These are phyloP conservation scores for Chondrilla cf. caribensis DNA, from an alignment of 37 sponge, comb jelly and placozoan genomes.

Conservation along the genomic window DNA sequence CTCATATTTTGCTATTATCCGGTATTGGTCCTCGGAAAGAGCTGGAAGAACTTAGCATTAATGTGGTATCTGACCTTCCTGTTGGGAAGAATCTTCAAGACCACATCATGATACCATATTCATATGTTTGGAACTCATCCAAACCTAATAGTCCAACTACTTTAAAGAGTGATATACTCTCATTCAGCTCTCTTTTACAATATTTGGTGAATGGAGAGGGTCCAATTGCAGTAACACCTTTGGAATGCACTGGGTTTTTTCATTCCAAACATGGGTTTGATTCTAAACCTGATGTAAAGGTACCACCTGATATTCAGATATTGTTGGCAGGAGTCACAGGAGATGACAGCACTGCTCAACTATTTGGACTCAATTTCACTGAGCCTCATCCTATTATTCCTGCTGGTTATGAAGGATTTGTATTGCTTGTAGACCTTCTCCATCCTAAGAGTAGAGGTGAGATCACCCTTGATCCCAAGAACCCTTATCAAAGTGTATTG, in stretches of 20 bases:
- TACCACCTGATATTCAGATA: slow-evolving; percentile 52
- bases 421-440: slow-evolving; percentile 26
- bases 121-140: not conserved
- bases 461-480: slow-evolving; percentile 26
- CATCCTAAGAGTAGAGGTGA: slow-evolving; percentile 68
- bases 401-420: not conserved
- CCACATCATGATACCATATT: slow-evolving; percentile 18
- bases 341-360: not conserved
- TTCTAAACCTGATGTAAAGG: not conserved
- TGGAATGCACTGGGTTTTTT: slow-evolving; percentile 46
- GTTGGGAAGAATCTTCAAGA: slow-evolving; percentile 55
- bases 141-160: not conserved
- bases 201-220: slow-evolving; percentile 37
- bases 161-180: not conserved
- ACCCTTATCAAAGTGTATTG: slow-evolving; percentile 43
- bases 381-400: not conserved
- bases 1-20: slow-evolving; percentile 46
- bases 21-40: slow-evolving; percentile 52
- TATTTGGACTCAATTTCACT: not conserved
- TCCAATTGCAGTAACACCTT: slow-evolving; percentile 24
- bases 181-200: slow-evolving; percentile 16
- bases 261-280: slow-evolving; percentile 20
- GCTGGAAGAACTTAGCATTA: not conserved
- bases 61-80: slow-evolving; percentile 25
- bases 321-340: slow-evolving; percentile 17